Evolutionary conservation across 2,113 vertebrate genomes (phyloP).

Genomic region (Isichthys henryi): DNA sequence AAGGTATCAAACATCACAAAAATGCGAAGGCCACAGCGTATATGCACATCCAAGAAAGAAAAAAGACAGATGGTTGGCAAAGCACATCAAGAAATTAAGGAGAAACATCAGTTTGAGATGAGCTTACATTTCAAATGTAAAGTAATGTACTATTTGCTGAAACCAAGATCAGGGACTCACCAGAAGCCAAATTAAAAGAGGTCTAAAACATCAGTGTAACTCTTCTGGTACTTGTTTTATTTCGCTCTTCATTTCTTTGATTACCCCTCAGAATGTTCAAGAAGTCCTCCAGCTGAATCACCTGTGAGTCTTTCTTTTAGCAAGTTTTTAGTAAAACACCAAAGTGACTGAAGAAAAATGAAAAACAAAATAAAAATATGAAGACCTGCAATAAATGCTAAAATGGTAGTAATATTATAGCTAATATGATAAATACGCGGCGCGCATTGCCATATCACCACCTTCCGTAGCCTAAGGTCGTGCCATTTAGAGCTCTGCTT

Average conservation of each 20-base stretch:
- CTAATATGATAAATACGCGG: neutral
- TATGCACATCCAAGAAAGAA: neutral
- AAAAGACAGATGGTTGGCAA: neutral
- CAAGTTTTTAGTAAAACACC: neutral
- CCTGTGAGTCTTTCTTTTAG: neutral
- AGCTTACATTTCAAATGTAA: neutral
- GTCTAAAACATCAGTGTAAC: neutral
- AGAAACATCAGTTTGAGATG: neutral
- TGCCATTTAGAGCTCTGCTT: conserved; percentile 23
- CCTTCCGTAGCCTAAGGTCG: conserved; percentile 45
- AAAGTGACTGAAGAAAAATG: neutral
- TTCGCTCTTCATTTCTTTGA: neutral
- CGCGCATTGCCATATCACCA: conserved; percentile 27
- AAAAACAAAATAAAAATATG: neutral
- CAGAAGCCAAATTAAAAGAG: neutral
- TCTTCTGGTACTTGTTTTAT: neutral
- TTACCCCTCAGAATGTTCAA: neutral
- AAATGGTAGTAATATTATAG: neutral
- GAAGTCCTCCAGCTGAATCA: neutral
- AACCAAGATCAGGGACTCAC: neutral
- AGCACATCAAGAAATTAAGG: neutral
- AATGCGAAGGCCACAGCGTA: neutral
- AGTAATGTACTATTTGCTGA: neutral
- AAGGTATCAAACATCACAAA: neutral
- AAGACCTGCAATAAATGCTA: neutral